A percentile compares a stretch with the other conserved stretches of the same genome.
Conservation (phyloP, 2,888 invertebrate species). For the Cloeon dipterum region DNA sequence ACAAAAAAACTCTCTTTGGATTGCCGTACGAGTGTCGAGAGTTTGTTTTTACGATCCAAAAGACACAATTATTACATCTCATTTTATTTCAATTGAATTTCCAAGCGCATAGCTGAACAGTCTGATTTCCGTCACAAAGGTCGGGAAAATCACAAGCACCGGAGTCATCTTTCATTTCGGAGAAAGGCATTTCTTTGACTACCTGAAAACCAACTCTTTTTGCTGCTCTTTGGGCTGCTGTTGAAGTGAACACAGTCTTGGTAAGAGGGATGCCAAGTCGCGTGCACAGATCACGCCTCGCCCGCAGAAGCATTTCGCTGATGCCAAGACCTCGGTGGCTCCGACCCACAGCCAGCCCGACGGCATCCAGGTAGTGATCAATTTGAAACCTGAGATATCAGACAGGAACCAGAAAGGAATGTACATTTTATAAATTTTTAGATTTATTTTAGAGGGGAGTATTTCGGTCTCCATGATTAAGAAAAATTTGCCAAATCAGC, state of each 20-base stretch:
- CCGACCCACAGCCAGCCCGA: slow-evolving; percentile 24
- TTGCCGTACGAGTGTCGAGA: no score
- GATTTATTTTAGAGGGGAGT: no score
- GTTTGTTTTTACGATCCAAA: no score
- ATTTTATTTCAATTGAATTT: no score
- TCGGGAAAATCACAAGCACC: background rate
- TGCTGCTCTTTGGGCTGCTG: slow-evolving; percentile 25
- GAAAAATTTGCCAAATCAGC: no score
- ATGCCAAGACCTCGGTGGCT: slow-evolving; percentile 22
- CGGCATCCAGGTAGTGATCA: slow-evolving; percentile 22
- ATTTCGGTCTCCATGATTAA: no score
- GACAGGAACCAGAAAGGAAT: no score
- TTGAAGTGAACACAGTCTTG: slow-evolving; percentile 27
- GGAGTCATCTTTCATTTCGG: background rate
- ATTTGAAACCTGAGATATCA: slow-evolving; percentile 15
- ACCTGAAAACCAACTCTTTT: slow-evolving; percentile 24
- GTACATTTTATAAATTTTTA: no score
- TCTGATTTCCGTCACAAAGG: no score
- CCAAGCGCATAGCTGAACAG: no score
- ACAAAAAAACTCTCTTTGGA: no score
- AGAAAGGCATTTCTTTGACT: slow-evolving; percentile 12
- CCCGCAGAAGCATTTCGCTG: slow-evolving; percentile 20
- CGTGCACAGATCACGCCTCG: slow-evolving; percentile 26
- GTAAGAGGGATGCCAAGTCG: slow-evolving; percentile 23
- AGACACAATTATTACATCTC: no score